These are phyloP conservation scores for Poeciliopsis prolifica DNA, from an alignment of 2,113 vertebrate species.

Conservation along the genomic window DNA sequence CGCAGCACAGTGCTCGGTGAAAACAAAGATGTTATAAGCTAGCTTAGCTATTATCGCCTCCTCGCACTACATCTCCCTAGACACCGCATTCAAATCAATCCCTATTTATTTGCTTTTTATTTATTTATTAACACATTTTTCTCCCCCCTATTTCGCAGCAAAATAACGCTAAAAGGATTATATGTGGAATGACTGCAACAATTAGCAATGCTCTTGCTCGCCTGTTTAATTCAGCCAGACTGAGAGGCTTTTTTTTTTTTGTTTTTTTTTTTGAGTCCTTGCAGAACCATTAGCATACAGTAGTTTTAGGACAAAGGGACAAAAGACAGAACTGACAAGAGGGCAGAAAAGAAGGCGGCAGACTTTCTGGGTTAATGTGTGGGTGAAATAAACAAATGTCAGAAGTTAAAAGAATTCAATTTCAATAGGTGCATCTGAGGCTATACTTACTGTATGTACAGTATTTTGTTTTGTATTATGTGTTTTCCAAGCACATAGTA, in stretches of 20 bases:
- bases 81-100: constrained; percentile 92
- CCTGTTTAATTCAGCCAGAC: constrained; percentile 56
- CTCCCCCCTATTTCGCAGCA: constrained; percentile 69
- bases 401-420: not conserved
- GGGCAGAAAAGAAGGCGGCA: constrained; percentile 16
- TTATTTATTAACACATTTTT: constrained; percentile 77
- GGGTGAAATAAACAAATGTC: not conserved
- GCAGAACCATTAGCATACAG: constrained; percentile 48
- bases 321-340: constrained; percentile 51
- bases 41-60: constrained; percentile 83
- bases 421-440: not conserved
- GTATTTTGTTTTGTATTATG: not conserved
- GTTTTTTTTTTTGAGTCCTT: constrained; percentile 64
- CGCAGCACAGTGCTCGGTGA: constrained; percentile 71
- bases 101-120: constrained; percentile 77
- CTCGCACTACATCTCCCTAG: constrained; percentile 86
- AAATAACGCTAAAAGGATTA: constrained; percentile 98
- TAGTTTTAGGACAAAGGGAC: constrained; percentile 50
- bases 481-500: no score
- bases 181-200: constrained; percentile 86
- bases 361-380: not conserved
- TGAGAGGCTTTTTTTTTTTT: constrained; percentile 68
- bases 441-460: not conserved
- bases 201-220: constrained; percentile 71
- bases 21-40: constrained; percentile 86